Conservation (phyloP, 2,113 vertebrate species). For the Aythya baeri region DNA sequence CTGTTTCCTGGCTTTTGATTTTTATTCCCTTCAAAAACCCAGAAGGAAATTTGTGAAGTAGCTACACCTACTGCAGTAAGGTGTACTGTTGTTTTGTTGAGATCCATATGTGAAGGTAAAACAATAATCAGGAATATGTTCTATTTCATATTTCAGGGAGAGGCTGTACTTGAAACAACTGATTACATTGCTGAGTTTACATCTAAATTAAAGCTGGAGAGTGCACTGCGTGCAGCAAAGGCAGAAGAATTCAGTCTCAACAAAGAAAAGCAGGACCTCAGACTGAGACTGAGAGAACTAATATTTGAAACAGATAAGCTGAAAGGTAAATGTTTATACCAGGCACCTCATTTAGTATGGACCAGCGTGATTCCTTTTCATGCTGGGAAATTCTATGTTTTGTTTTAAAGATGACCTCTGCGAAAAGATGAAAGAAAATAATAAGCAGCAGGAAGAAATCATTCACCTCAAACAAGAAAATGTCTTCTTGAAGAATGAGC, state of each 20-base stretch:
- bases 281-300: conserved; percentile 72
- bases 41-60: not conserved
- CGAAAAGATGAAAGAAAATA: conserved; percentile 86
- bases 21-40: not conserved
- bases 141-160: conserved; percentile 75
- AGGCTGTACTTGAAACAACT: conserved; percentile 83
- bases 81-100: not conserved
- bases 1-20: not conserved
- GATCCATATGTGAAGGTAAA: not conserved
- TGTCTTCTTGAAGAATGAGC: conserved; percentile 77
- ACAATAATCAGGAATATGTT: not conserved
- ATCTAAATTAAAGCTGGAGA: conserved; percentile 76
- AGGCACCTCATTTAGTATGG: not conserved
- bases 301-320: conserved; percentile 73
- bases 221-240: conserved; percentile 66
- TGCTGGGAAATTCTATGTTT: not conserved
- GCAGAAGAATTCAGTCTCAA: conserved; percentile 67
- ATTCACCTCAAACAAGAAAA: conserved; percentile 87
- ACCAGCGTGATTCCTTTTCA: not conserved
- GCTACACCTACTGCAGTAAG: not conserved
- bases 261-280: conserved; percentile 81
- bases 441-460: conserved; percentile 85
- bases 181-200: conserved; percentile 80
- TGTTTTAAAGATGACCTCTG: conserved; percentile 81
- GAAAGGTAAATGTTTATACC: conserved; percentile 77